phyloP scores from a whole-genome alignment of 2,888 invertebrate species.

The Asteroscopus sphinx region DNA sequence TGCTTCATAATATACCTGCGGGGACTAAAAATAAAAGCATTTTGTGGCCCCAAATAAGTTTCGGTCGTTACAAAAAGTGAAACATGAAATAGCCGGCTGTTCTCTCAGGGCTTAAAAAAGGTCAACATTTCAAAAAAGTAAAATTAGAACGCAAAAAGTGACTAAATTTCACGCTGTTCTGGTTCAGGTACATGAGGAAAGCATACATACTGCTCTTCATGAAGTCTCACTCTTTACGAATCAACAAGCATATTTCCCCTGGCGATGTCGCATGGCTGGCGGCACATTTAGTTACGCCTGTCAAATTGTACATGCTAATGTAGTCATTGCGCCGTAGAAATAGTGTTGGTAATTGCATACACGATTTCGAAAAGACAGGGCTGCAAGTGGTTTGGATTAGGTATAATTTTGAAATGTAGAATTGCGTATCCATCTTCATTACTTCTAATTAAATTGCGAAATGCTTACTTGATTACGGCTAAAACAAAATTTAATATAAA shows the following conservation, averaged over 20 bases:
- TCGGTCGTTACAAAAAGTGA: slow-evolving; percentile 33
- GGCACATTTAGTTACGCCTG: slow-evolving; percentile 42
- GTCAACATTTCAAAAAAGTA: slow-evolving; percentile 34
- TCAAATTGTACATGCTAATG: slow-evolving; percentile 45
- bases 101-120: slow-evolving; percentile 41
- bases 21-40: slow-evolving; percentile 32
- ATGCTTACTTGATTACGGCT: no score
- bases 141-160: slow-evolving; percentile 36
- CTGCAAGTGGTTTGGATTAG: slow-evolving; percentile 15
- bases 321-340: slow-evolving; percentile 34
- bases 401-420: slow-evolving; percentile 12
- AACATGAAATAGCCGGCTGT: slow-evolving; percentile 34
- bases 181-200: slow-evolving; percentile 35
- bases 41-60: slow-evolving; percentile 35
- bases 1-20: slow-evolving; percentile 25
- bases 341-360: slow-evolving; percentile 44
- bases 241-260: slow-evolving; percentile 63
- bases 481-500: no score
- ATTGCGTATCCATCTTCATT: background rate
- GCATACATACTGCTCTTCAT: slow-evolving; percentile 33
- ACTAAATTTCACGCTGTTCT: slow-evolving; percentile 29
- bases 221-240: slow-evolving; percentile 51
- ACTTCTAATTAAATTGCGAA: background rate
- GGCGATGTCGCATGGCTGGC: slow-evolving; percentile 41
- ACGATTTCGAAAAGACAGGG: slow-evolving; percentile 13